Percentiles rank a stretch among this genome's conserved stretches.
phyloP scores from a whole-genome alignment of 1,140 invertebrate genomes.

The Aradophagus sp. region DNA sequence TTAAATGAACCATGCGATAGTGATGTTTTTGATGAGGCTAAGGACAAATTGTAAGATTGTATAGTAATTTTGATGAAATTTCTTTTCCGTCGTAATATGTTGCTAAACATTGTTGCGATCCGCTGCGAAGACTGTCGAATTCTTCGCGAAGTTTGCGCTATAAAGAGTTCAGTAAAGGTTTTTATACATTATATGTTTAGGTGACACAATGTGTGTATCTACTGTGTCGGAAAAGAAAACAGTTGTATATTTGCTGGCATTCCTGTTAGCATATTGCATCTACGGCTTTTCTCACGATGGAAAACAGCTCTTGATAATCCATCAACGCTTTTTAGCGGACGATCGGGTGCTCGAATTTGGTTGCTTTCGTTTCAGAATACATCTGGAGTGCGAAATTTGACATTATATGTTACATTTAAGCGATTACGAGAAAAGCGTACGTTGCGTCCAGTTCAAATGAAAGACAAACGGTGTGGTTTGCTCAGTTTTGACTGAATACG shows the following conservation, averaged over 20 bases:
- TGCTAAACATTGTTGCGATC: not conserved
- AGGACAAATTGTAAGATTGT: no score
- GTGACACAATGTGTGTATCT: constrained; percentile 41
- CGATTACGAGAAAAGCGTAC: constrained; percentile 19
- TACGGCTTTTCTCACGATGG: constrained; percentile 36
- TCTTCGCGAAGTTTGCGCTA: not conserved
- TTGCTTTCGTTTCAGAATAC: constrained; percentile 2
- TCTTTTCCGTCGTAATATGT: not conserved
- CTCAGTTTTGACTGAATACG: constrained; percentile 23
- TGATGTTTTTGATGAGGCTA: no score
- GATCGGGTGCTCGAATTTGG: not conserved
- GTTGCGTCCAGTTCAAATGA: constrained; percentile 28
- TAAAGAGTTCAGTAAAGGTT: constrained; percentile 40
- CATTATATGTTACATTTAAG: constrained; percentile 22
- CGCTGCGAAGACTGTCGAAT: constrained; percentile 13
- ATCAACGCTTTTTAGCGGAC: not conserved
- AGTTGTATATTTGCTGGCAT: constrained; percentile 41
- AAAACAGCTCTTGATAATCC: no score
- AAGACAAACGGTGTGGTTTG: constrained; percentile 30
- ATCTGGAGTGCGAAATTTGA: constrained; percentile 3
- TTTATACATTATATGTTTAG: constrained; percentile 56
- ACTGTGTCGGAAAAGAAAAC: constrained; percentile 26
- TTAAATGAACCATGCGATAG: no score
- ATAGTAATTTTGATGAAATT: no score
- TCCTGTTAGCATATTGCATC: constrained; percentile 34